These are phyloP conservation scores for Erebia epiphron DNA, from an alignment of 2,888 invertebrate species.

Conservation along the genomic window DNA sequence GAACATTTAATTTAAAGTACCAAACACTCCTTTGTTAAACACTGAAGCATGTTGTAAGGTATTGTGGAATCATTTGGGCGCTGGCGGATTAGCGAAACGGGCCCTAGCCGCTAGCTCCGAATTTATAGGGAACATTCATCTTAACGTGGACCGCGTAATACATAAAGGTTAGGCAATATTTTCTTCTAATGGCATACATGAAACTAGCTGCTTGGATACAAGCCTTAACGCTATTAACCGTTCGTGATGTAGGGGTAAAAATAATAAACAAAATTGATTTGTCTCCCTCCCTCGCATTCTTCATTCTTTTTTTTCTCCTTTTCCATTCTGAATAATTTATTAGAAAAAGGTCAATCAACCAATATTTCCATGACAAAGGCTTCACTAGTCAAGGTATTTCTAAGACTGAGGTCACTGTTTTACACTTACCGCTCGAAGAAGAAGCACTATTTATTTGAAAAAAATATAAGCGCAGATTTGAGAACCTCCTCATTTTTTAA, in stretches of 20 bases:
- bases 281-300: too few relatives aligned
- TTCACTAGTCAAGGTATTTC: slow-evolving; percentile 9
- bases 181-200: slow-evolving; percentile 45
- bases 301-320: background rate
- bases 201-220: slow-evolving; percentile 42
- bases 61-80: slow-evolving; percentile 64
- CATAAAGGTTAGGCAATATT: slow-evolving; percentile 64
- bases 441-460: background rate
- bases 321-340: slow-evolving; percentile 1
- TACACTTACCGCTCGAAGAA: background rate
- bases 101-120: slow-evolving; percentile 56
- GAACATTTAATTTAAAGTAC: slow-evolving; percentile 83
- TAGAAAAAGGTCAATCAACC: background rate
- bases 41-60: slow-evolving; percentile 65
- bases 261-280: background rate
- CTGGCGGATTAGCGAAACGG: slow-evolving; percentile 63
- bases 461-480: too few relatives aligned
- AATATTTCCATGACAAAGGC: background rate
- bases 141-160: slow-evolving; percentile 60
- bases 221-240: slow-evolving; percentile 50
- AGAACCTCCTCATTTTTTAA: too few relatives aligned
- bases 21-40: slow-evolving; percentile 77
- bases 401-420: background rate
- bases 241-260: background rate
- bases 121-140: slow-evolving; percentile 63